phyloP scores from a whole-genome alignment of 2,797 vertebrate species.

The Chelon auratus region DNA sequence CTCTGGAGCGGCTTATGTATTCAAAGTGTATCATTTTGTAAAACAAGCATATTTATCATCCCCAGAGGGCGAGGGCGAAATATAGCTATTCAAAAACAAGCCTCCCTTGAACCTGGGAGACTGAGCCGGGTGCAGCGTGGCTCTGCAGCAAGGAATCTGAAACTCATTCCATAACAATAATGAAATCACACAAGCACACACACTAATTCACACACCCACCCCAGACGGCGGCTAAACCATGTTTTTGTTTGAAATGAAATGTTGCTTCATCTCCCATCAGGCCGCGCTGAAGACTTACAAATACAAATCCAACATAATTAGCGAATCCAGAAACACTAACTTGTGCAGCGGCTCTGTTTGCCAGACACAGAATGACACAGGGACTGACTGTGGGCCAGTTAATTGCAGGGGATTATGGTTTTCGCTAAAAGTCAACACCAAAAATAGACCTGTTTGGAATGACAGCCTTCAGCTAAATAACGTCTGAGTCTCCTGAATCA shows the following conservation, averaged over 20 bases:
- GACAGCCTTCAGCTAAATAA: neutral
- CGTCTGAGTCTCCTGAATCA: too few species aligned
- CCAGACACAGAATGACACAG: neutral
- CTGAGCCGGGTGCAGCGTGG: conserved; percentile 14
- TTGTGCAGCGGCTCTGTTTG: conserved; percentile 10
- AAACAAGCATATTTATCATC: conserved; percentile 69
- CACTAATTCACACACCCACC: conserved; percentile 9
- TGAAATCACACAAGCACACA: conserved; percentile 23
- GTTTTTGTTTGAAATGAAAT: conserved; percentile 54
- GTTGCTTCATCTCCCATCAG: conserved; percentile 47
- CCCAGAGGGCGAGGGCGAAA: conserved; percentile 44
- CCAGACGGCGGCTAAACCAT: conserved; percentile 28
- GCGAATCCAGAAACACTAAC: conserved; percentile 35
- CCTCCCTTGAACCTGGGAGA: conserved; percentile 44
- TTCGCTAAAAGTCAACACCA: neutral
- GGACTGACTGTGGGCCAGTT: neutral
- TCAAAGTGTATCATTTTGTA: conserved; percentile 59
- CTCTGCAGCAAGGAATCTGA: conserved; percentile 39
- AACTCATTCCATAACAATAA: conserved; percentile 41
- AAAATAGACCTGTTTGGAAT: neutral
- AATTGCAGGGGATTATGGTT: conserved; percentile 17
- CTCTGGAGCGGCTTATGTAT: conserved; percentile 27
- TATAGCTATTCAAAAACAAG: conserved; percentile 58
- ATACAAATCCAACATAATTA: conserved; percentile 55
- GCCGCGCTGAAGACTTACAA: conserved; percentile 45